phyloP scores from a whole-genome alignment of 2,888 invertebrate genomes.

The Tiphia femorata region DNA sequence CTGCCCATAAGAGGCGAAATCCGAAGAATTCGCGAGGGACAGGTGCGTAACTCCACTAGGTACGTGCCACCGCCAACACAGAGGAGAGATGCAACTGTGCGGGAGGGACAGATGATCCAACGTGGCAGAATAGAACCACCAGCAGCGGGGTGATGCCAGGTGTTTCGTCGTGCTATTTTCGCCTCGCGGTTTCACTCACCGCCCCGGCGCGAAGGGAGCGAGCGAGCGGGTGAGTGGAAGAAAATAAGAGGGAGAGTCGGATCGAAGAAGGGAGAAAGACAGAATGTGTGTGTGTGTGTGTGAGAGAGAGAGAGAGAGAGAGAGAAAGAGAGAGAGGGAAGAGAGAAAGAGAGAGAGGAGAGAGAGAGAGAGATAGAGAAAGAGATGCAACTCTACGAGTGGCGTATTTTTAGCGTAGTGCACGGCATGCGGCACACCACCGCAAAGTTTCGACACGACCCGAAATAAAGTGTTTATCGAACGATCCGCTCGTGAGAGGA shows the following conservation, averaged over 20 bases:
- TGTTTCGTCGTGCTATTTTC: conserved; percentile 57
- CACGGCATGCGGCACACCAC: conserved; percentile 59
- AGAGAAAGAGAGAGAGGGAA: too few relatives aligned
- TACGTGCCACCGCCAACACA: too few relatives aligned
- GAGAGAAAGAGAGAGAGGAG: too few relatives aligned
- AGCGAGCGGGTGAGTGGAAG: too few relatives aligned
- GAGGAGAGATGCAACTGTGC: not conserved
- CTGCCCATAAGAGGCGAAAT: not conserved
- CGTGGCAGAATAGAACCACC: conserved; percentile 41
- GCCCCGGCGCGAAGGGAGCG: too few relatives aligned
- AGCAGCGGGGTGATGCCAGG: conserved; percentile 55
- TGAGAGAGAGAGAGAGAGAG: too few relatives aligned
- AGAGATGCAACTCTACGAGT: conserved; percentile 41
- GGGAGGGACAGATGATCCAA: conserved; percentile 10
- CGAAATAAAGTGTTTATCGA: conserved; percentile 63
- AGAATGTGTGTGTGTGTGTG: too few relatives aligned
- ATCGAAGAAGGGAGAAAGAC: too few relatives aligned
- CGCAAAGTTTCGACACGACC: conserved; percentile 59
- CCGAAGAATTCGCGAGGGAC: not conserved
- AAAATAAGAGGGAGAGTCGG: too few relatives aligned
- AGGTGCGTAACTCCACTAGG: not conserved
- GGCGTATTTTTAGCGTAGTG: conserved; percentile 58
- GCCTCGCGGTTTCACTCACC: conserved; percentile 53
- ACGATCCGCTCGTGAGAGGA: too few relatives aligned
- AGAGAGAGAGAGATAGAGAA: too few relatives aligned